Evolutionary conservation across 2,797 vertebrate species (phyloP).

Genomic region (Aldrovandia affinis): DNA sequence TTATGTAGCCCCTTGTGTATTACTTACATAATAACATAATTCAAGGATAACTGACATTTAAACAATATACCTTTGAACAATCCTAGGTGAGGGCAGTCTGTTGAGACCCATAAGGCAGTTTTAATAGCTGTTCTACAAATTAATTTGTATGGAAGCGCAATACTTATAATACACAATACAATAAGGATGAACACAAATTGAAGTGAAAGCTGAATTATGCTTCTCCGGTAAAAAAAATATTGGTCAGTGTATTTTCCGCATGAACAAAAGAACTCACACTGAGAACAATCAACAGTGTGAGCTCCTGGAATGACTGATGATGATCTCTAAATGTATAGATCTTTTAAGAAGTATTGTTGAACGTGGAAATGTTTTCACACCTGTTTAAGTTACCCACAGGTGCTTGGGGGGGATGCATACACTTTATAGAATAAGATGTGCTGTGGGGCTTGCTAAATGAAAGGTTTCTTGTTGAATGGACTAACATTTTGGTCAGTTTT

Average conservation of each 20-base stretch:
- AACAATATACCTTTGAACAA: not conserved
- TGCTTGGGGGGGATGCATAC: no score
- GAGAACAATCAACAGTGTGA: no score
- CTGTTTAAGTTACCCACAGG: not conserved
- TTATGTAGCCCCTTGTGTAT: not conserved
- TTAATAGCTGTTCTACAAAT: not conserved
- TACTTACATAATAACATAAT: conserved; percentile 7
- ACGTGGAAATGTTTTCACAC: not conserved
- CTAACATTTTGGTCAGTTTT: not conserved
- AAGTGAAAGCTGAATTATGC: not conserved
- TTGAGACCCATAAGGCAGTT: not conserved
- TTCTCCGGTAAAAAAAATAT: no score
- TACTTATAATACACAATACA: no score
- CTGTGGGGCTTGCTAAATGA: not conserved
- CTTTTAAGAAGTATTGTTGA: no score
- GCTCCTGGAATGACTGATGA: no score
- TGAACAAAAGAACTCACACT: no score
- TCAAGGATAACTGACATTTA: not conserved
- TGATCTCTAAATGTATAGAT: no score
- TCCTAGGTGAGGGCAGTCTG: not conserved
- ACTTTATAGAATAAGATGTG: no score
- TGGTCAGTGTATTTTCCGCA: no score
- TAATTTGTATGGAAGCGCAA: not conserved
- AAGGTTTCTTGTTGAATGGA: not conserved
- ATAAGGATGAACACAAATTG: not conserved